Evolutionary conservation across 2,888 invertebrate genomes (phyloP).

Genomic region (Argyra leucocephala): DNA sequence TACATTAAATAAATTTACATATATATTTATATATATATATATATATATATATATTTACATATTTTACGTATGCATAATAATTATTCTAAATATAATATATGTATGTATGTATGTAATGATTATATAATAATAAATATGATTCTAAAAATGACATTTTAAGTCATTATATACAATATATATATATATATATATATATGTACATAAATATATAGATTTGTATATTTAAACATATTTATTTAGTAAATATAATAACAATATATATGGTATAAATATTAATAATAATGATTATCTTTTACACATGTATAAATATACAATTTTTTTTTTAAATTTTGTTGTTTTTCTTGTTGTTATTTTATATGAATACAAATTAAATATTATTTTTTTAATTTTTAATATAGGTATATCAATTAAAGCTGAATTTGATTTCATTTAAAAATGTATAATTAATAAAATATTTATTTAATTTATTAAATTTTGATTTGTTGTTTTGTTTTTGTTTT

Average conservation of each 20-base stretch:
- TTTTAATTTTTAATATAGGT: not conserved
- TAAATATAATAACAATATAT: not conserved
- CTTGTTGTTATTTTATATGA: not conserved
- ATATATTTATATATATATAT: not conserved
- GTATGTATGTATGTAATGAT: too few species aligned
- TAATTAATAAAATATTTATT: not conserved
- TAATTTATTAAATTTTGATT: not conserved
- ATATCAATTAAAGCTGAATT: constrained; percentile 3
- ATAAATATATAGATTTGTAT: not conserved
- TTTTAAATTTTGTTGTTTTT: not conserved
- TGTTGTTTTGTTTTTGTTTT: not conserved
- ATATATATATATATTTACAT: not conserved
- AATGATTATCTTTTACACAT: constrained; percentile 8
- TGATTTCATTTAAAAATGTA: too few species aligned
- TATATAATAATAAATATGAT: too few species aligned
- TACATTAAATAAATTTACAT: not conserved
- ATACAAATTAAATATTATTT: not conserved
- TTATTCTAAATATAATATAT: too few species aligned
- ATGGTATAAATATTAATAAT: not conserved
- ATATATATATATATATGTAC: not conserved
- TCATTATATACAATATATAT: not conserved
- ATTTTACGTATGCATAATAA: not conserved
- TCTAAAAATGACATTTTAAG: not conserved
- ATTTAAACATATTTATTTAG: too few species aligned
- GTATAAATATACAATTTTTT: not conserved